Base-by-base conservation (phyloP, 2,797 vertebrate species). In the Sebastes paucispinis region DNA sequence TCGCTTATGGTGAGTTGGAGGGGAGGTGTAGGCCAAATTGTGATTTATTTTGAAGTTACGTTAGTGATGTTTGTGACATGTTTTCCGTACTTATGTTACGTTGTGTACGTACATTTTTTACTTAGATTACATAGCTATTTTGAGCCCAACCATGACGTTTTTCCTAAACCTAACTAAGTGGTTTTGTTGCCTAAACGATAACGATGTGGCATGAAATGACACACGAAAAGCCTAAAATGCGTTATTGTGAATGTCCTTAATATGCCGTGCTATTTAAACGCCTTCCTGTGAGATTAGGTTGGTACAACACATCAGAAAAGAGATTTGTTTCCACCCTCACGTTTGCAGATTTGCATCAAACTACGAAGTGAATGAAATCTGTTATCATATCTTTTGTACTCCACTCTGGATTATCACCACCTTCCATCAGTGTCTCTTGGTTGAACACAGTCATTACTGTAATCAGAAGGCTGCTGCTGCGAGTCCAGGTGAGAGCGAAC, bases 401-500 rank as follows among this genome's bases (percentile, higher is more conserved):
- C 16, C 52, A 34, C 9, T 47, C 25, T 34, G 25, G 54, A 55
- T 60, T 7, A 25, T 47, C 75, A n/a, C 6, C 25, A 7, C 20
- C 77, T 14, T 82, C 60, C 67, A 11, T 66, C 79, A 65, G 78
- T 0, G 52, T 75, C 52, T 85, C 68, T 13, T 31, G 75, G 32
- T 69, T 75, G 58, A 59, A 39, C n/a, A 1, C 54, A n/a, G 54
- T 78, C 85, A 31, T 84, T 78, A 59, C 78, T 64, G 67, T 69
- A 79, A 84, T 85, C 84, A 84, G 82, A 25, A 59, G 29, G 60
- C 71, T 63, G 68, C 68, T 36, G 77, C 76, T 54, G 73, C 31
- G 81, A 57, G 68, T 77, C 72, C 80, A 80, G 63, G 68, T 87
- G 88, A 87, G 77, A 72, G 73, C 4, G 25, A 76, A 75, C 31